Base-by-base conservation (phyloP, 2,113 vertebrate genomes). In the Octodon degus region DNA sequence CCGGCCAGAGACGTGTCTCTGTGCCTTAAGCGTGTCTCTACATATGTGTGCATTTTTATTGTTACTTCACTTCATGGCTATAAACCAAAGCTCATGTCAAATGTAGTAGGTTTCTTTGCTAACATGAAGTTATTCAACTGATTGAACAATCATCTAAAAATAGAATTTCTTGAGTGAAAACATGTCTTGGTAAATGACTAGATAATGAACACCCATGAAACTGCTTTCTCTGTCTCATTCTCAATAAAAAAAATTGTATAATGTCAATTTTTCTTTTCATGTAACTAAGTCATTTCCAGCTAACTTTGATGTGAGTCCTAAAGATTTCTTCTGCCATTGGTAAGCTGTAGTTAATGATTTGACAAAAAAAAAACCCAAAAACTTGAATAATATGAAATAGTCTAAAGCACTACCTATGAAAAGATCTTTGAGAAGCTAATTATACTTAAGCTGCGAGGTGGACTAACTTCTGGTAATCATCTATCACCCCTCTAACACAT, bases 91-190 rank as follows among this genome's bases (percentile, higher is more conserved):
- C 5, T 76, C 19, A 63, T 89, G 40, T 94, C 88, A 97, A 81
- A 43, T 97, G 34, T 81, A 95, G 50, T 58, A 95, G 81, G 43
- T 85, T 94, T 96, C 63, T 5, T 96, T 97, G 87, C 97, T 97
- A 96, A 82, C 76, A 40, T 58, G 34, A 91, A 11, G 0, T 77
- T 40, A 30, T 89, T 22, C 9, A 32, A 34, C 70, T 63, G 6
- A 60, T 24, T 50, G 19, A 84, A 80, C 14, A 83, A 10, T 80
- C 72, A 83, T 90, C 40, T 70, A 86, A 95, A 92, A 55, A 58
- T 37, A 93, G 55, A 16, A 62, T 81, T 0, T 0, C 1, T 25
- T 32, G 2, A 68, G 11, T 81, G 1, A 50, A 76, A 74, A 95
- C 40, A 62, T 8, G 1, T 22, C 34, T 80, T 95, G 2, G 0